Percentiles rank a stretch among this genome's conserved stretches.
Conservation (phyloP, 2,113 vertebrate species). For the Puffinus mauretanicus region DNA sequence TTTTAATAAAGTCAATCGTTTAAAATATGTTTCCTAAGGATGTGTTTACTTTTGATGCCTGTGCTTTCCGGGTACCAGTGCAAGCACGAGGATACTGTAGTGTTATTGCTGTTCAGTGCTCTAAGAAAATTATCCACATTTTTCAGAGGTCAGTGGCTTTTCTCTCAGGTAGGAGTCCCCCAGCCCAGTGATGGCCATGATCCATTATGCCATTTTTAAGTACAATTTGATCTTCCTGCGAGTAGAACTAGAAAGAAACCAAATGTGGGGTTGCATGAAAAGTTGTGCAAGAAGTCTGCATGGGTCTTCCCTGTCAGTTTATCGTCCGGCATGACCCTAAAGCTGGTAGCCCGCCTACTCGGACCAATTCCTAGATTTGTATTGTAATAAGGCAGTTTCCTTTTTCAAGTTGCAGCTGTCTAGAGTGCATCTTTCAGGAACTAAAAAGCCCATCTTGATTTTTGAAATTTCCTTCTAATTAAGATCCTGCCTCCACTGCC, state of each 20-base stretch:
- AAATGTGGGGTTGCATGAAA: neutral
- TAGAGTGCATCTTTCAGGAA: neutral
- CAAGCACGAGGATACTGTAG: neutral
- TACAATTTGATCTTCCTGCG: neutral
- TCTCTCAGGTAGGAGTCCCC: neutral
- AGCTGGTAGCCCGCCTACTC: neutral
- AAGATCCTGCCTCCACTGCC: neutral
- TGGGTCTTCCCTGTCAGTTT: neutral
- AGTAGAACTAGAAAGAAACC: neutral
- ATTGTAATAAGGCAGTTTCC: neutral
- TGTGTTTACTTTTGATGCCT: neutral
- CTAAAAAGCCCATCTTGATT: neutral
- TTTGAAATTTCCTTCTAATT: neutral
- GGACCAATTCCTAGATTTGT: neutral
- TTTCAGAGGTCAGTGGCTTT: neutral
- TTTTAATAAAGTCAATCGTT: conserved; percentile 78
- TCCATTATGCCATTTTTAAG: neutral
- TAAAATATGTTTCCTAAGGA: conserved; percentile 36
- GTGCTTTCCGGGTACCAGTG: neutral
- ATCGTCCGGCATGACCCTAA: neutral
- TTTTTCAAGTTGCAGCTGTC: neutral
- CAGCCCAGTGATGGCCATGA: neutral
- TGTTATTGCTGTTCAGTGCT: neutral
- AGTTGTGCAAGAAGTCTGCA: neutral
- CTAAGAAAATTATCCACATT: neutral